phyloP scores from a whole-genome alignment of 1,140 invertebrate species.

The Rhizoglyphus robini region DNA sequence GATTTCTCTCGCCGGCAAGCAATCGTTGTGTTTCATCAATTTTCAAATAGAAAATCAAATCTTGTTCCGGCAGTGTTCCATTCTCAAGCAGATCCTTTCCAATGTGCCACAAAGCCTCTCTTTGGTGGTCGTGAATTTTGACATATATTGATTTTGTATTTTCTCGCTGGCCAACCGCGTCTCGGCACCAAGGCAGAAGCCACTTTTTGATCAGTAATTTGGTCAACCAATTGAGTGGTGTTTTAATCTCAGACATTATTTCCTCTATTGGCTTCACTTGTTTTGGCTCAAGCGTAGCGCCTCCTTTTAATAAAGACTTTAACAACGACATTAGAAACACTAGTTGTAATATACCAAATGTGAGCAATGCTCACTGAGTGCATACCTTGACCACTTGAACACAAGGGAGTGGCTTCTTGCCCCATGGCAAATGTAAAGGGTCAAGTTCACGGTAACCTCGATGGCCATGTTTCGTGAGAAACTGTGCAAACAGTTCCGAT shows the following conservation, averaged over 20 bases:
- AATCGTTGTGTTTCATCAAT: conserved; percentile 44
- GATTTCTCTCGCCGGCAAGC: conserved; percentile 42
- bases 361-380: too few species aligned
- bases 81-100: conserved; percentile 44
- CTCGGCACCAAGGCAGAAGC: conserved; percentile 44
- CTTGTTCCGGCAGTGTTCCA: conserved; percentile 47
- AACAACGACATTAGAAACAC: too few species aligned
- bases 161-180: conserved; percentile 39
- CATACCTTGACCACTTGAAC: conserved; percentile 50
- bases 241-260: conserved; percentile 17
- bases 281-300: neutral
- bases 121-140: conserved; percentile 43
- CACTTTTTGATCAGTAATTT: conserved; percentile 33
- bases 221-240: neutral
- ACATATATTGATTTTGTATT: conserved; percentile 25
- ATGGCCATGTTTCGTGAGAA: conserved; percentile 58
- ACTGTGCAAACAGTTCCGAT: conserved; percentile 36
- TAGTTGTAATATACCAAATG: conserved; percentile 37
- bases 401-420: conserved; percentile 44
- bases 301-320: neutral
- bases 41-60: conserved; percentile 55
- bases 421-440: conserved; percentile 49
- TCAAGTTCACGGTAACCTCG: conserved; percentile 60
- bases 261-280: conserved; percentile 13
- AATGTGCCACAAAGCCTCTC: conserved; percentile 45